phyloP scores from a whole-genome alignment of 2,113 vertebrate species.

The Elgaria multicarinata region DNA sequence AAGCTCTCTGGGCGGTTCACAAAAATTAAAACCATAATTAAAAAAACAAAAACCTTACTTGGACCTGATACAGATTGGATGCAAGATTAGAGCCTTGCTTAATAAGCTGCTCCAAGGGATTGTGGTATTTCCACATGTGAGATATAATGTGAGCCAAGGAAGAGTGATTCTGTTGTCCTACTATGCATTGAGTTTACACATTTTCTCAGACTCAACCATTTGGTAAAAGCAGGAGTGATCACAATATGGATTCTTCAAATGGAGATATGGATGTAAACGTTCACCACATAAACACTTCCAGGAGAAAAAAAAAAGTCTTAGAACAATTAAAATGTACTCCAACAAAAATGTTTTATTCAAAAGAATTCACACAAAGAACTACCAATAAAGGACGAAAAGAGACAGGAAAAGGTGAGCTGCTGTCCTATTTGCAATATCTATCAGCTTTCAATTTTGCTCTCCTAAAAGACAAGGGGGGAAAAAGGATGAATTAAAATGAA shows the following conservation, averaged over 20 bases:
- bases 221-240: not conserved
- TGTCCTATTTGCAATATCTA: slow-evolving; percentile 92
- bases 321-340: slow-evolving; percentile 5
- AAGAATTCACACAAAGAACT: slow-evolving; percentile 43
- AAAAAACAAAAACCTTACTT: too few species aligned
- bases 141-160: not conserved
- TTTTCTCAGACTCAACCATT: not conserved
- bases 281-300: not conserved
- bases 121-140: not conserved
- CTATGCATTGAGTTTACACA: not conserved
- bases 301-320: not conserved
- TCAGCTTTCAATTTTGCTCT: slow-evolving; percentile 97
- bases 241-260: not conserved
- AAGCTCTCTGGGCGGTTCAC: too few species aligned
- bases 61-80: too few species aligned
- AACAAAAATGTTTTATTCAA: slow-evolving; percentile 64
- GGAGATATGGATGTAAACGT: not conserved
- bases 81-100: too few species aligned
- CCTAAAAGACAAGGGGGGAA: slow-evolving; percentile 76
- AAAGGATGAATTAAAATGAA: slow-evolving; percentile 14
- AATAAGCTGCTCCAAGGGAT: too few species aligned
- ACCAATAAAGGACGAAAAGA: not conserved
- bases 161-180: not conserved
- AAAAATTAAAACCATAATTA: too few species aligned
- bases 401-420: not conserved